Evolutionary conservation across 2,888 invertebrate species (phyloP).

Genomic region (Mesorhabditis sp.): DNA sequence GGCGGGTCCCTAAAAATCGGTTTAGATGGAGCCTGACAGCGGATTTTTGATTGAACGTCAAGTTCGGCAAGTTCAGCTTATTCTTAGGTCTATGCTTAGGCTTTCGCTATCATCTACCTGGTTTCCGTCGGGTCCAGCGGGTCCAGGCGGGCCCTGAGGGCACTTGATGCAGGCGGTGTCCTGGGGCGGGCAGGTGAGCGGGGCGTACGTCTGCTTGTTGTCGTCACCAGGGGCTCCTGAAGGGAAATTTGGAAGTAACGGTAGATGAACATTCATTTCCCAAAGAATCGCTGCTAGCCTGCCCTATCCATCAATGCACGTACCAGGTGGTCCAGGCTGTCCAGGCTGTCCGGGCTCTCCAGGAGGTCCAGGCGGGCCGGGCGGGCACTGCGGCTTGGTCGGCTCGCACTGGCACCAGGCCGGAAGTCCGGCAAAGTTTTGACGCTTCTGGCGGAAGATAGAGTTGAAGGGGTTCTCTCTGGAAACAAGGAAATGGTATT

Average conservation of each 20-base stretch:
- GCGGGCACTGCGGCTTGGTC: slow-evolving; percentile 39
- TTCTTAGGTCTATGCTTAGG: slow-evolving; percentile 14
- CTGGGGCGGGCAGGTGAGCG: slow-evolving; percentile 33
- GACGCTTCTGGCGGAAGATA: slow-evolving; percentile 43
- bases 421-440: slow-evolving; percentile 37
- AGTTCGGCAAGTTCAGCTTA: slow-evolving; percentile 34
- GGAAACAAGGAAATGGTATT: not conserved
- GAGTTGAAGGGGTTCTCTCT: slow-evolving; percentile 35
- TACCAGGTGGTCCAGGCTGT: slow-evolving; percentile 29
- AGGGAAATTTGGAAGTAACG: too few relatives aligned
- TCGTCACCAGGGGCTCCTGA: slow-evolving; percentile 33
- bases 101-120: slow-evolving; percentile 5
- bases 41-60: not conserved
- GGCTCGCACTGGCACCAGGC: slow-evolving; percentile 45
- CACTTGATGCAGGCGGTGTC: slow-evolving; percentile 32
- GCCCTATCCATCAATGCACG: too few relatives aligned
- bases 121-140: slow-evolving; percentile 21
- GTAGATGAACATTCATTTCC: too few relatives aligned
- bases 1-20: slow-evolving; percentile 24
- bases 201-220: slow-evolving; percentile 31
- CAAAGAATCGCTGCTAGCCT: too few relatives aligned
- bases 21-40: slow-evolving; percentile 16
- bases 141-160: slow-evolving; percentile 33
- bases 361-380: slow-evolving; percentile 41
- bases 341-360: slow-evolving; percentile 39